Percentiles rank a stretch among this genome's conserved stretches.
Conservation (phyloP, 2,888 invertebrate species). For the Mesorhabditis spiculigera region DNA sequence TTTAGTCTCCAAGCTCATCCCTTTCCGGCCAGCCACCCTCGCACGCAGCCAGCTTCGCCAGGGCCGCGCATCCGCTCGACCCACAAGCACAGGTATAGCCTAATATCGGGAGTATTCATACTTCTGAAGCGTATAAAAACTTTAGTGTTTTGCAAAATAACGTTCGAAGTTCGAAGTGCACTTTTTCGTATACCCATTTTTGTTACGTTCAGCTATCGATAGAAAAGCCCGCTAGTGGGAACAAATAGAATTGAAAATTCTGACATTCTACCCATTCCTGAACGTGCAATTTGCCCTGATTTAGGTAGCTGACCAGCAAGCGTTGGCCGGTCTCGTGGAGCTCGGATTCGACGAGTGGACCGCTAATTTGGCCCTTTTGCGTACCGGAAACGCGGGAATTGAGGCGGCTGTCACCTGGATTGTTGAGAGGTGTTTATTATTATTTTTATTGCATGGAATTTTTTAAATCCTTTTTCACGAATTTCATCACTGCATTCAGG, state of each 20-base stretch:
- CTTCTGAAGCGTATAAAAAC: too few species aligned
- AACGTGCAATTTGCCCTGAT: neutral
- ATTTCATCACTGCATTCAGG: neutral
- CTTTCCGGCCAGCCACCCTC: constrained; percentile 11
- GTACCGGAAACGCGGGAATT: constrained; percentile 38
- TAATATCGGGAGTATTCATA: neutral
- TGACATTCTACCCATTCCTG: neutral
- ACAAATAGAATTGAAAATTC: neutral
- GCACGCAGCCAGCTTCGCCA: neutral
- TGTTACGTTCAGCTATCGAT: neutral
- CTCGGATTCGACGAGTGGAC: constrained; percentile 44
- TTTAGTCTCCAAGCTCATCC: constrained; percentile 15
- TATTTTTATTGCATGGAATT: too few species aligned
- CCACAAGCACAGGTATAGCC: constrained; percentile 22
- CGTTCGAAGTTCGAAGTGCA: neutral
- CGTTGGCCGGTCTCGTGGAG: constrained; percentile 37
- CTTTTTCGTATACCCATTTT: neutral
- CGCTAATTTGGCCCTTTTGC: constrained; percentile 32
- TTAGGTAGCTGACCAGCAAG: constrained; percentile 24
- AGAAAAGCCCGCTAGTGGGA: neutral
- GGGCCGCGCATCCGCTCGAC: constrained; percentile 18
- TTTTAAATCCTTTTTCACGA: neutral
- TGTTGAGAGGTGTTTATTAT: constrained; percentile 22
- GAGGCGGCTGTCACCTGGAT: constrained; percentile 49
- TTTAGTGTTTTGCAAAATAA: constrained; percentile 2